These are phyloP conservation scores for Boleophthalmus pectinirostris DNA, from an alignment of 2,113 vertebrate genomes.

Conservation along the genomic window DNA sequence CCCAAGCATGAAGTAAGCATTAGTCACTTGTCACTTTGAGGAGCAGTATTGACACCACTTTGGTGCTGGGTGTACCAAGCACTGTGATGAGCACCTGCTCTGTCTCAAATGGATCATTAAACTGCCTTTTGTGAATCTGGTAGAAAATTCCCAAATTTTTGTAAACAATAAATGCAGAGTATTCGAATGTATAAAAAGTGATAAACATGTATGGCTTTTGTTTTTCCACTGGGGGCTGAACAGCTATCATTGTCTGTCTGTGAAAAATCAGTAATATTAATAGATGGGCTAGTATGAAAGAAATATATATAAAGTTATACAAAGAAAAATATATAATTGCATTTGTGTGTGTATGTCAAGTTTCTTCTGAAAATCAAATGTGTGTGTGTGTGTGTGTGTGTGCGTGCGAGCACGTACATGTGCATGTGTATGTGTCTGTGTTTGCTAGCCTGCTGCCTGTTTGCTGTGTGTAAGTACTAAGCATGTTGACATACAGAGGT, in stretches of 20 bases:
- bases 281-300: no score
- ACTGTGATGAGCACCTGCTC: slow-evolving; percentile 1
- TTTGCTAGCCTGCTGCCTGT: slow-evolving; percentile 16
- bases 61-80: slow-evolving; percentile 11
- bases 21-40: slow-evolving; percentile 29
- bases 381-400: background rate
- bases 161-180: no score
- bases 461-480: slow-evolving; percentile 20
- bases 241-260: no score
- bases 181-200: no score
- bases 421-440: background rate
- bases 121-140: background rate
- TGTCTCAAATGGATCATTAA: background rate
- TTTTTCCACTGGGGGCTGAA: no score
- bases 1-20: slow-evolving; percentile 7
- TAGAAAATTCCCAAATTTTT: background rate
- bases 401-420: no score
- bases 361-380: no score
- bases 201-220: no score
- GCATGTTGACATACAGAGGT: slow-evolving; percentile 39
- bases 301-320: no score
- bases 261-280: no score
- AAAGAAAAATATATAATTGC: no score
- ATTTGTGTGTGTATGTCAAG: no score
- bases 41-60: slow-evolving; percentile 18